These are phyloP conservation scores for Hafferia zeledoni DNA, from an alignment of 2,797 vertebrate species.

Conservation along the genomic window DNA sequence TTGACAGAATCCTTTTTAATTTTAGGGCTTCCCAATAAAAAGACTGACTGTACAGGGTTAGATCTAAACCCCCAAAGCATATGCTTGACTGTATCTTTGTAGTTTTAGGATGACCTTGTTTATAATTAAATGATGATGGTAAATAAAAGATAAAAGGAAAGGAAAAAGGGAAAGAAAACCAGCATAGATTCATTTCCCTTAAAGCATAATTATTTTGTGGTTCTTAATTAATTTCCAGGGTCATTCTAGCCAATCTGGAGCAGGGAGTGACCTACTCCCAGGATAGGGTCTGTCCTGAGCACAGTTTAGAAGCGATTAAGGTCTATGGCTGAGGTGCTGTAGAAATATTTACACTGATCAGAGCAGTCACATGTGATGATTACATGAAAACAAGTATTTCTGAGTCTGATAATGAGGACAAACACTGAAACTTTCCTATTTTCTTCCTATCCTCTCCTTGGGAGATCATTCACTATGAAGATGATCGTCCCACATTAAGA, in stretches of 20 bases:
- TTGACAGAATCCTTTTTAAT: constrained; percentile 74
- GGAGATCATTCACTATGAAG: neutral
- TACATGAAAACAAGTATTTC: neutral
- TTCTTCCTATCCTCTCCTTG: neutral
- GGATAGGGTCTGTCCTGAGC: neutral
- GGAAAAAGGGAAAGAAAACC: neutral
- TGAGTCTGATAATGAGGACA: neutral
- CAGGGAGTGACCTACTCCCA: neutral
- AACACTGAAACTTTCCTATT: neutral
- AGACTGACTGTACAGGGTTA: constrained; percentile 45
- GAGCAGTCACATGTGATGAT: neutral
- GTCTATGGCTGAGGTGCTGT: neutral
- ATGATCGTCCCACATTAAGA: neutral
- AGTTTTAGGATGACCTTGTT: constrained; percentile 77
- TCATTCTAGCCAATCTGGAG: neutral
- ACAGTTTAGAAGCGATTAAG: neutral
- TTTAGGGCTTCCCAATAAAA: constrained; percentile 73
- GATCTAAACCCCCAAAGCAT: constrained; percentile 57
- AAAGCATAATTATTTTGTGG: neutral
- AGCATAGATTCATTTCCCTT: neutral
- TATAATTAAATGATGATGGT: constrained; percentile 60
- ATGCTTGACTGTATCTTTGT: constrained; percentile 71
- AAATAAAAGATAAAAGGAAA: constrained; percentile 21
- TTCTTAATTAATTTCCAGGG: constrained; percentile 14
- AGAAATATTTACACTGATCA: constrained; percentile 11